Evolutionary conservation across 2,113 vertebrate genomes (phyloP).

Genomic region (Potamarius usumacintae): DNA sequence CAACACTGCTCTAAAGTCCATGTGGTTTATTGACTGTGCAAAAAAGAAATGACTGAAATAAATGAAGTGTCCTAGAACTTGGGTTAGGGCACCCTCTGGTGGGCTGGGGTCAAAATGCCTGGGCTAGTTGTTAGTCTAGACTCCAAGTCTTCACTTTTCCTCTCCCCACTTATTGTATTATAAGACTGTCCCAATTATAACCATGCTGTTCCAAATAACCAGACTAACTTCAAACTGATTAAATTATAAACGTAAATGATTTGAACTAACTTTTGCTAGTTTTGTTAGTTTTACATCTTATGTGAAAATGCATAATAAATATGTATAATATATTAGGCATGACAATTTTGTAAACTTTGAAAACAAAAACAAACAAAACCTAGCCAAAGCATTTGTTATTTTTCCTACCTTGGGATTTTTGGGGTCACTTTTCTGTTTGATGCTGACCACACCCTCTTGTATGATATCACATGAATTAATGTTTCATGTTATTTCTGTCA

Average conservation of each 20-base stretch:
- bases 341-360: too few species aligned
- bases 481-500: not conserved
- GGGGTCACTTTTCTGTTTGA: not conserved
- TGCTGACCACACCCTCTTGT: not conserved
- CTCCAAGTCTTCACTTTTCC: not conserved
- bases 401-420: too few species aligned
- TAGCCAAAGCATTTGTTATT: not conserved
- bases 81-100: not conserved
- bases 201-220: not conserved
- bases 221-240: not conserved
- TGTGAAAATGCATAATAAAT: too few species aligned
- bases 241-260: not conserved
- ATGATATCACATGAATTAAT: not conserved
- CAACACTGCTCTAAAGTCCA: too few species aligned
- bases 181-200: not conserved
- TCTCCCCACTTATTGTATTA: not conserved
- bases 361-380: too few species aligned
- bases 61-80: too few species aligned
- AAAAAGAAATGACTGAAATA: too few species aligned
- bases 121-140: not conserved
- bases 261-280: not conserved
- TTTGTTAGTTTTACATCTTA: not conserved
- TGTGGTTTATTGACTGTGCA: too few species aligned
- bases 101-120: not conserved
- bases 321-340: too few species aligned